Base-by-base conservation (phyloP, 2,113 vertebrate genomes). In the Corapipo altera region DNA sequence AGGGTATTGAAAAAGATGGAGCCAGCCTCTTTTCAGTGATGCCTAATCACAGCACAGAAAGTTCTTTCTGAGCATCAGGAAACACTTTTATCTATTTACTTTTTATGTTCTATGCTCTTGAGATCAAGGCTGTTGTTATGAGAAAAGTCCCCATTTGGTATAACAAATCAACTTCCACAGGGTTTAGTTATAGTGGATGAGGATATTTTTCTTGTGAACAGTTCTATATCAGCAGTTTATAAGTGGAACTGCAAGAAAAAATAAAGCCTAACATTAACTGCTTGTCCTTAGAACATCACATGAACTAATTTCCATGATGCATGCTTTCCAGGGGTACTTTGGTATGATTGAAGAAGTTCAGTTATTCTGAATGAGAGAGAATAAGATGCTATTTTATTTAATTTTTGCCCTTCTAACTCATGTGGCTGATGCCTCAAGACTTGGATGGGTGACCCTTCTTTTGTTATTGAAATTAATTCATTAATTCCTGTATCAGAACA, bases 401-500 rank as follows among this genome's bases (percentile, higher is more conserved):
- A 20, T 39, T 91, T 86, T 93, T 89, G 6, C 20, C 48, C 33
- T 74, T 80, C 32, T 64, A 86, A 52, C 20, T 88, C 3, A 3
- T 1, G 1, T 59, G 55, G 17, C 21, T 84, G 41, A 59, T 84
- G n/a, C 23, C 12, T 84, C 44, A 59, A 59, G 65, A 80, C 27
- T 89, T 84, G 61, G 61, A 93, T 78, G 37, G 12, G 6, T 85
- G 54, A 51, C 58, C 4, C 18, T 64, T 85, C 58, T 89, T 91
- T 91, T 92, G 46, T 77, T 71, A 93, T 51, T 0, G 0, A 93
- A 93, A 85, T 88, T 41, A 85, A 70, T 74, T 73, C 8, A 79
- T 80, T 94, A 92, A 92, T 88, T 90, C 24, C 64, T 70, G 15
- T 76, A 41, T 76, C 75, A 92, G 37, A 85, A 80, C 46, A 92